Conservation (phyloP, 2,888 invertebrate species). For the Prosopocoilus inquinatus region DNA sequence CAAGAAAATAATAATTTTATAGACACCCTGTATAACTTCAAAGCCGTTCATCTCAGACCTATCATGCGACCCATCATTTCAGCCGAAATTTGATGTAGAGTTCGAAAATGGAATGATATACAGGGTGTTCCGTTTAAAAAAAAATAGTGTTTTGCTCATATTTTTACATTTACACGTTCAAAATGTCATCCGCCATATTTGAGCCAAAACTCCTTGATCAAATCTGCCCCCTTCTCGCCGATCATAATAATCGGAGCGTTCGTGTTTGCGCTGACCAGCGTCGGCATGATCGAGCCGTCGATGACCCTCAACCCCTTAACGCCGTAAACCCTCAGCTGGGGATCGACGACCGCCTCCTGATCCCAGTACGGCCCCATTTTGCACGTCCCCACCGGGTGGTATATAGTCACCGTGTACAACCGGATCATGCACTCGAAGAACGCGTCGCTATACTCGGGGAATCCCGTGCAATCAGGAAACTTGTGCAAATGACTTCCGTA, state of each 20-base stretch:
- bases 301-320: conserved; percentile 75
- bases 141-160: too few species aligned
- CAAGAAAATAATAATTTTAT: too few species aligned
- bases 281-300: conserved; percentile 86
- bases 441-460: conserved; percentile 67
- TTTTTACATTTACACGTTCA: too few species aligned
- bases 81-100: too few species aligned
- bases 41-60: too few species aligned
- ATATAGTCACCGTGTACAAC: conserved; percentile 79
- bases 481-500: conserved; percentile 71
- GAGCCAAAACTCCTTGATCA: conserved; percentile 83
- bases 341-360: conserved; percentile 78
- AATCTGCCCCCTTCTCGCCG: conserved; percentile 83
- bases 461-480: conserved; percentile 75
- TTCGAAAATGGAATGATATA: too few species aligned
- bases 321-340: conserved; percentile 76
- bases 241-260: conserved; percentile 89
- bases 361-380: conserved; percentile 91
- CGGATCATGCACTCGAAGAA: conserved; percentile 89
- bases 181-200: conserved; percentile 46
- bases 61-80: too few species aligned
- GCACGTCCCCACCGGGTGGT: conserved; percentile 83
- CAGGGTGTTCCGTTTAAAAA: too few species aligned
- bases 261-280: conserved; percentile 80
- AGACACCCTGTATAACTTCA: too few species aligned